phyloP scores from a whole-genome alignment of 1,140 invertebrate genomes.

The Papilio aristodemus region DNA sequence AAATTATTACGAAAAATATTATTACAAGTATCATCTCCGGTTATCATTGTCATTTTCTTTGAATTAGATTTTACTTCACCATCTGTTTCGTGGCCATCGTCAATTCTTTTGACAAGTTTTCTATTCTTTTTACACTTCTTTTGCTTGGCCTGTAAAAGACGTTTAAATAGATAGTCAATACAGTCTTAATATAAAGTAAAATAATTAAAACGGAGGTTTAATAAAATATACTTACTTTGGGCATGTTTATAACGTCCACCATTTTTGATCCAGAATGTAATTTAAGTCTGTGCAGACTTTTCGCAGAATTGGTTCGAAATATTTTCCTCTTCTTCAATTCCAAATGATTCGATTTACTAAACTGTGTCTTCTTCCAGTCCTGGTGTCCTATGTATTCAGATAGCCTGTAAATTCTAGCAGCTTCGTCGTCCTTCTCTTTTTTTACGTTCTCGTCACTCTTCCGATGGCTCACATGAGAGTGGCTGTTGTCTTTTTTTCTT shows the following conservation, averaged over 20 bases:
- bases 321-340: constrained; percentile 4
- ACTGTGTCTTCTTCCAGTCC: constrained; percentile 42
- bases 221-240: not conserved
- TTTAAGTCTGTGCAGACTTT: constrained; percentile 20
- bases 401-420: constrained; percentile 44
- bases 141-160: not conserved
- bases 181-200: not conserved
- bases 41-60: not conserved
- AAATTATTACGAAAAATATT: not conserved
- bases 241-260: not conserved
- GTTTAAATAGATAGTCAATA: not conserved
- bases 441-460: not conserved
- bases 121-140: constrained; percentile 2
- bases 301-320: constrained; percentile 11
- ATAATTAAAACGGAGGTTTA: not conserved
- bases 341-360: constrained; percentile 22
- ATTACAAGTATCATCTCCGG: not conserved
- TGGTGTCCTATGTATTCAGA: constrained; percentile 42
- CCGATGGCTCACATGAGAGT: not conserved
- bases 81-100: not conserved
- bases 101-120: not conserved
- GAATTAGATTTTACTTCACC: constrained; percentile 8
- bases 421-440: constrained; percentile 34
- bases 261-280: constrained; percentile 14
- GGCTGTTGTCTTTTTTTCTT: constrained; percentile 43